phyloP scores from a whole-genome alignment of 1,140 invertebrate genomes.

The Periplaneta americana region DNA sequence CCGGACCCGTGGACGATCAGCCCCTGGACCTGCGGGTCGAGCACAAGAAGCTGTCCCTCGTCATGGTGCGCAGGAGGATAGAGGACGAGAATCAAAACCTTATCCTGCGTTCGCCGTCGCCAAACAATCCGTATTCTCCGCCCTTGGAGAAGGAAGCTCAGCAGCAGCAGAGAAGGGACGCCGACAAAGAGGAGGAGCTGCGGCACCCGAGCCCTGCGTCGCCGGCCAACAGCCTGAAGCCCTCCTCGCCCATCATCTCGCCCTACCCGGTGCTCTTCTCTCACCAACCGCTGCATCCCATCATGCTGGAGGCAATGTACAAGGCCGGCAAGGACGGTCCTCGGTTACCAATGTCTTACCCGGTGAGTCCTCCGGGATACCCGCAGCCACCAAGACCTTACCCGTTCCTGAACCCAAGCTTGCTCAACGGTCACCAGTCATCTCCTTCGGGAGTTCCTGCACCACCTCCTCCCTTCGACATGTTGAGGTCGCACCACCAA shows the following conservation, averaged over 20 bases:
- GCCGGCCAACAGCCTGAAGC: background rate
- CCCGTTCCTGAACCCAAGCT: slow-evolving; percentile 35
- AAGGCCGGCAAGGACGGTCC: slow-evolving; percentile 47
- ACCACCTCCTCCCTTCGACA: slow-evolving; percentile 40
- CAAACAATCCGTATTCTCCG: slow-evolving; percentile 28
- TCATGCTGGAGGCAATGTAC: slow-evolving; percentile 66
- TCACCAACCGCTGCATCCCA: slow-evolving; percentile 53
- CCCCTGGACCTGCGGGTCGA: slow-evolving; percentile 78
- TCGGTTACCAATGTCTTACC: slow-evolving; percentile 42
- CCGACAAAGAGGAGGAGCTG: background rate
- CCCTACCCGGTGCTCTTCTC: slow-evolving; percentile 45
- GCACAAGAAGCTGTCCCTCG: slow-evolving; percentile 57
- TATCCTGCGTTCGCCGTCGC: slow-evolving; percentile 48
- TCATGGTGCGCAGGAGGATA: slow-evolving; percentile 37
- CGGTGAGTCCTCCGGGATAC: slow-evolving; percentile 33
- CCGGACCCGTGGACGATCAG: slow-evolving; percentile 54
- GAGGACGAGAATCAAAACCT: slow-evolving; percentile 74
- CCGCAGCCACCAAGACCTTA: slow-evolving; percentile 30
- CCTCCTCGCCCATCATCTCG: background rate
- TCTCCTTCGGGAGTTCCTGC: slow-evolving; percentile 29
- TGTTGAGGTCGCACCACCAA: slow-evolving; percentile 38
- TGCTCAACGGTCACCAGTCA: slow-evolving; percentile 36
- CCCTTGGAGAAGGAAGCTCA: background rate
- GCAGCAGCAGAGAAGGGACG: background rate
- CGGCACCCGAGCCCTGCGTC: background rate